phyloP scores from a whole-genome alignment of 2,888 invertebrate species.

The Lycaena phlaeas region DNA sequence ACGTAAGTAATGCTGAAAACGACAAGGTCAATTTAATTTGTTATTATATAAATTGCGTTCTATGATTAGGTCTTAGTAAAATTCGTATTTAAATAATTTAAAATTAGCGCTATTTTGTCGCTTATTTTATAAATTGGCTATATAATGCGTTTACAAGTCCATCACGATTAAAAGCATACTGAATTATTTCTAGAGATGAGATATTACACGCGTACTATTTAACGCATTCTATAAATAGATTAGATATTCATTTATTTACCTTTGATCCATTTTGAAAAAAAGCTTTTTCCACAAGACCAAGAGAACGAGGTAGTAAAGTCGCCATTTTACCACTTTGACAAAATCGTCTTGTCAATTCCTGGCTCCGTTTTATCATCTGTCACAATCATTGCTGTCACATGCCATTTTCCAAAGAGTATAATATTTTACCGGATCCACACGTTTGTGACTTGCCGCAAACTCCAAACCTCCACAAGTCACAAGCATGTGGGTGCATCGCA shows the following conservation, averaged over 20 bases:
- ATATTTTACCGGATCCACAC: no score
- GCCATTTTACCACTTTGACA: slow-evolving; percentile 76
- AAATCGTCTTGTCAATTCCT: no score
- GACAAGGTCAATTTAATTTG: slow-evolving; percentile 59
- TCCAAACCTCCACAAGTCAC: no score
- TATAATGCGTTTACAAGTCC: background rate
- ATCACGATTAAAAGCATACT: background rate
- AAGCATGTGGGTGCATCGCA: no score
- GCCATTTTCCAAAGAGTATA: no score
- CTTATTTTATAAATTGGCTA: background rate
- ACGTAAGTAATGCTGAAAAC: slow-evolving; percentile 58
- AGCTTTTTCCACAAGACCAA: slow-evolving; percentile 79
- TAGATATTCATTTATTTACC: slow-evolving; percentile 58
- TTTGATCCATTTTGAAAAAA: slow-evolving; percentile 79
- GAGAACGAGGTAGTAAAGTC: slow-evolving; percentile 82
- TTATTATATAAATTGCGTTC: slow-evolving; percentile 25
- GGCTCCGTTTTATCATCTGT: no score
- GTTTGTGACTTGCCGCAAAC: no score
- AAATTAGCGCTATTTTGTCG: slow-evolving; percentile 16
- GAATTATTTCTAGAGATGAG: background rate
- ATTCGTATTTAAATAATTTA: slow-evolving; percentile 12
- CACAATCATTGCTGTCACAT: no score
- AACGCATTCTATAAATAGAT: background rate
- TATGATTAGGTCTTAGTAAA: slow-evolving; percentile 13
- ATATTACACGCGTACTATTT: background rate